Base-by-base conservation (phyloP, 1,140 invertebrate species). In the Liolophura sinensis region DNA sequence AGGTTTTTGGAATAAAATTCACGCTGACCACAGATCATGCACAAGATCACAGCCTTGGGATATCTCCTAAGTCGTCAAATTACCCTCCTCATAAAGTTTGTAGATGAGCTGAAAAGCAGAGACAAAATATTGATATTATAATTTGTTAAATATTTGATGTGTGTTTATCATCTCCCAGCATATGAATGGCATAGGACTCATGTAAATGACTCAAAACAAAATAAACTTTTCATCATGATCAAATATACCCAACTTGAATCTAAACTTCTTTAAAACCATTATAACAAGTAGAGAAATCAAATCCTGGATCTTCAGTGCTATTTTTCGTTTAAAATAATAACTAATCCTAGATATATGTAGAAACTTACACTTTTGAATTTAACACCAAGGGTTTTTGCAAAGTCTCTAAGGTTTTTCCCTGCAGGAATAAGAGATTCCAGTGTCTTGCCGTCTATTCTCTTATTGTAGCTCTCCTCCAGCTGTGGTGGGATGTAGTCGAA, bases 331-430 rank as follows among this genome's bases (percentile, higher is more conserved):
- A n/a, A n/a, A n/a, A n/a, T n/a, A n/a, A n/a, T n/a, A n/a, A n/a
- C n/a, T n/a, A n/a, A n/a, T n/a, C n/a, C n/a, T n/a, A n/a, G n/a
- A n/a, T n/a, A n/a, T n/a, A n/a, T n/a, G n/a, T 16, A 52, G 20
- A 14, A 24, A 75, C 78, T 69, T 71, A 80, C 78, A 77, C 73
- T 77, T 69, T 77, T 80, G 60, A 80, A 80, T 55, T 77, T 78
- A 20, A 61, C 51, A 40, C 70, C 65, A 15, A 78, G 64, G 15
- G 69, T 65, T 15, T 75, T 73, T 16, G 74, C 65, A 61, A 80
- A 80, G 25, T 74, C 69, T 47, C 74, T 71, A 15, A 72, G 65
- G 47, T 65, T 65, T 62, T 78, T 80, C 18, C 77, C 78, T 20
- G 62, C 55, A 12, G 78, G 78, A 18, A 80, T 68, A 3, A 80